Evolutionary conservation across 2,888 invertebrate genomes (phyloP).

Genomic region (Lepidonotus clava): DNA sequence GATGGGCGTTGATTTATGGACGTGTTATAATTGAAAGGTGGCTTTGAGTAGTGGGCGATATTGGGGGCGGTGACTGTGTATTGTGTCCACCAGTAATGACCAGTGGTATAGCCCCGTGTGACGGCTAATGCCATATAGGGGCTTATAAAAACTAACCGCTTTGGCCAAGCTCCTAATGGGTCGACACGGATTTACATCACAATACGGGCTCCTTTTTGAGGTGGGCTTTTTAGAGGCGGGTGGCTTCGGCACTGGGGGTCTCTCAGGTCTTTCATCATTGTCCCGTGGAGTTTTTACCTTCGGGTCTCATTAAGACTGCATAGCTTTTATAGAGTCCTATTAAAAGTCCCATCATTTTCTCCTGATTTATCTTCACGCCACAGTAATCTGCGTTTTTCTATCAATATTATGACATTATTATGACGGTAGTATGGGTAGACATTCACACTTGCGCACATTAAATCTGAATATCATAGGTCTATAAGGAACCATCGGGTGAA

Average conservation of each 20-base stretch:
- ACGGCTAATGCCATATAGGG: no score
- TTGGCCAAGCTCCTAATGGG: neutral
- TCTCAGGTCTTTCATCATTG: neutral
- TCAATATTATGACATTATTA: neutral
- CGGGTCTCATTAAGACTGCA: neutral
- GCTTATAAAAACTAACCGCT: no score
- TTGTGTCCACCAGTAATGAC: no score
- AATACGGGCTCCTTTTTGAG: neutral
- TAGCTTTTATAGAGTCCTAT: slow-evolving; percentile 3
- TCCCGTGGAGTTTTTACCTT: neutral
- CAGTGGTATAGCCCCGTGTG: no score
- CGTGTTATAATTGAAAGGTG: no score
- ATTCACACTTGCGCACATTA: no score
- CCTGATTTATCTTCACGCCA: neutral
- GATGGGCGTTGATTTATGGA: no score
- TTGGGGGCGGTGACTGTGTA: no score
- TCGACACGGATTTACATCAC: neutral
- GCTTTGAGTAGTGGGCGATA: no score
- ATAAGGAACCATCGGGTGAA: no score
- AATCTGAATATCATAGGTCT: no score
- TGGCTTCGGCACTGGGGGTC: neutral
- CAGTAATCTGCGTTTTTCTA: neutral
- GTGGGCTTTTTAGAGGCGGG: neutral
- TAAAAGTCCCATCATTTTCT: slow-evolving; percentile 11
- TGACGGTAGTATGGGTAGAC: no score